Evolutionary conservation across 2,113 vertebrate genomes (phyloP).

Genomic region (Gyps fulvus): DNA sequence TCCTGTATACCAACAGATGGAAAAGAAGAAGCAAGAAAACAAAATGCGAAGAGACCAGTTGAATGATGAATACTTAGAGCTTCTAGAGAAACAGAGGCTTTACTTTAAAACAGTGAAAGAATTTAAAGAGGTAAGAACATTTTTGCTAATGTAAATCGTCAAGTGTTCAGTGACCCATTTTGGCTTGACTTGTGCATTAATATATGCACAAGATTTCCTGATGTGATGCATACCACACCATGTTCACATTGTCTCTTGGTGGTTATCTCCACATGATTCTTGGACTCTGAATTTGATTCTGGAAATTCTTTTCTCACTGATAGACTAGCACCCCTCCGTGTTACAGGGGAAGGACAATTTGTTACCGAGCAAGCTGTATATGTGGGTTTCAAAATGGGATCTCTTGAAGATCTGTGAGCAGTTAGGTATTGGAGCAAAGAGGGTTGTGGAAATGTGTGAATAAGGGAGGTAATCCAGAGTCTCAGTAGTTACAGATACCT

Average conservation of each 20-base stretch:
- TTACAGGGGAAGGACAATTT: neutral
- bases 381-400: neutral
- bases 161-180: neutral
- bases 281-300: neutral
- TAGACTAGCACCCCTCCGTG: neutral
- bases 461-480: neutral
- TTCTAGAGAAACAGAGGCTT: constrained; percentile 93
- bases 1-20: constrained; percentile 79
- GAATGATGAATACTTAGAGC: constrained; percentile 94
- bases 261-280: neutral
- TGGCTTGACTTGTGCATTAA: neutral
- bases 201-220: neutral
- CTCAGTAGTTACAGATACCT: neutral
- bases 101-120: constrained; percentile 99
- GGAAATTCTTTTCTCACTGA: neutral
- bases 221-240: fast-evolving
- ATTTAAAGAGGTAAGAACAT: constrained; percentile 91
- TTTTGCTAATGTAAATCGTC: neutral
- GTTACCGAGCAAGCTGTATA: neutral
- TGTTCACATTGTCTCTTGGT: neutral
- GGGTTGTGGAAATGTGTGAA: neutral
- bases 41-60: constrained; percentile 97
- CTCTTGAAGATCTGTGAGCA: neutral
- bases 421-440: neutral
- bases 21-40: constrained; percentile 98